Evolutionary conservation across 1,140 invertebrate species (phyloP).

Genomic region (Caenorhabditis remanei): DNA sequence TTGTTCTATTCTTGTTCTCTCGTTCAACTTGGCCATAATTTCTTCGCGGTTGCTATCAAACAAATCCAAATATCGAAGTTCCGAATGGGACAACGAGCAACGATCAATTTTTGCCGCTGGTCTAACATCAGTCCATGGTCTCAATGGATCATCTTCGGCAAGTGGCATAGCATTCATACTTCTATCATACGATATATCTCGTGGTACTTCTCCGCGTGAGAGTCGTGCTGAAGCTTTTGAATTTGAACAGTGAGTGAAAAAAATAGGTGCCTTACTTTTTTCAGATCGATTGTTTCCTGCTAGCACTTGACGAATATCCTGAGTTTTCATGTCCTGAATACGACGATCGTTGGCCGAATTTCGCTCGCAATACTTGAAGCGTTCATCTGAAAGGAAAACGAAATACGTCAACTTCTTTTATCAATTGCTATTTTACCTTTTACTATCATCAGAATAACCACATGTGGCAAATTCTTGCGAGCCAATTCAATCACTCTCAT

Average conservation of each 20-base stretch:
- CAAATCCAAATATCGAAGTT: constrained; percentile 22
- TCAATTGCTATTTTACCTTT: constrained; percentile 44
- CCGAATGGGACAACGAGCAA: neutral
- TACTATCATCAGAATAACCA: constrained; percentile 60
- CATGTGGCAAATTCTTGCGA: constrained; percentile 46
- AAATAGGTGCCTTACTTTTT: neutral
- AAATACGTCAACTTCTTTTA: neutral
- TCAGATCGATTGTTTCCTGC: constrained; percentile 35
- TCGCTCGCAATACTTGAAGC: constrained; percentile 44
- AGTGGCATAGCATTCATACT: neutral
- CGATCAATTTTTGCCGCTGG: constrained; percentile 8
- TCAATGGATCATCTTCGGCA: constrained; percentile 3
- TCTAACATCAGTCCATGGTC: constrained; percentile 19
- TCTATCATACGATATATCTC: neutral
- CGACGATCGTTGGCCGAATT: constrained; percentile 43
- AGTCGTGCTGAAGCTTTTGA: neutral
- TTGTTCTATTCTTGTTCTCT: constrained; percentile 33
- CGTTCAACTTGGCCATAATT: constrained; percentile 37
- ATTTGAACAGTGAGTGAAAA: neutral
- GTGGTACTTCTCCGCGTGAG: neutral
- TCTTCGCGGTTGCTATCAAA: constrained; percentile 36
- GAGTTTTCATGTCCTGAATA: constrained; percentile 48
- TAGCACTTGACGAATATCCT: constrained; percentile 31
- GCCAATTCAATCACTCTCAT: constrained; percentile 51
- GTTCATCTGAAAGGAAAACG: neutral